These are phyloP conservation scores for Carcinoscorpius rotundicauda DNA, from an alignment of 1,140 invertebrate species.

Conservation along the genomic window DNA sequence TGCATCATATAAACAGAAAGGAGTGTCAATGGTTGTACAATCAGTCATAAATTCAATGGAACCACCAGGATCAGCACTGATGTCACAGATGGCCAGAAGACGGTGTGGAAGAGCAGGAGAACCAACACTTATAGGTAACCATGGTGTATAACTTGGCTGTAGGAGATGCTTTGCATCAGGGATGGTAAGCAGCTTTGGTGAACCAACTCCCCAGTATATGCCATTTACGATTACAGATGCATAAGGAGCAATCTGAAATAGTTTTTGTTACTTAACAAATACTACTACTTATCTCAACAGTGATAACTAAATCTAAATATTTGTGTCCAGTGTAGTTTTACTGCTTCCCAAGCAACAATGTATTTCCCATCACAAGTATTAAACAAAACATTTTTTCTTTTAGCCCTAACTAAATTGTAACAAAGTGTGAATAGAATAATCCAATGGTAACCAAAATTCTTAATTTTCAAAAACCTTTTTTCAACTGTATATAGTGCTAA, in stretches of 20 bases:
- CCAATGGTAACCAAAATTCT: too few species aligned
- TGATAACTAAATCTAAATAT: not conserved
- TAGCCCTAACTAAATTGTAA: too few species aligned
- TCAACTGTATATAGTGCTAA: too few species aligned
- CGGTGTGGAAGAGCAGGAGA: constrained; percentile 79
- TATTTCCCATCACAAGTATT: too few species aligned
- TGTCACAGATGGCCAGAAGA: constrained; percentile 79
- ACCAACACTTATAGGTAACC: constrained; percentile 63
- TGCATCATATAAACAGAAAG: constrained; percentile 97
- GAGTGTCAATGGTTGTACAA: constrained; percentile 97
- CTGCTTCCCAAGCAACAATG: too few species aligned
- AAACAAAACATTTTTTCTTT: too few species aligned
- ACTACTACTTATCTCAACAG: not conserved
- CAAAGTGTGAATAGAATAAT: too few species aligned
- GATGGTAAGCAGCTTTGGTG: constrained; percentile 89
- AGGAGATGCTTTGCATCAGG: constrained; percentile 94
- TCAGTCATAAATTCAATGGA: constrained; percentile 99
- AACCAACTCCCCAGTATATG: constrained; percentile 96
- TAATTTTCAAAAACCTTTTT: too few species aligned
- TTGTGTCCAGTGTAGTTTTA: not conserved
- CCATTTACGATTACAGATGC: constrained; percentile 95
- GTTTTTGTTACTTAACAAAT: not conserved
- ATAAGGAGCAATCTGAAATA: constrained; percentile 81
- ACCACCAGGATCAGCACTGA: constrained; percentile 95
- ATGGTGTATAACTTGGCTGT: constrained; percentile 73